phyloP scores from a whole-genome alignment of 2,113 vertebrate species.

The Paradoxurus hermaphroditus region DNA sequence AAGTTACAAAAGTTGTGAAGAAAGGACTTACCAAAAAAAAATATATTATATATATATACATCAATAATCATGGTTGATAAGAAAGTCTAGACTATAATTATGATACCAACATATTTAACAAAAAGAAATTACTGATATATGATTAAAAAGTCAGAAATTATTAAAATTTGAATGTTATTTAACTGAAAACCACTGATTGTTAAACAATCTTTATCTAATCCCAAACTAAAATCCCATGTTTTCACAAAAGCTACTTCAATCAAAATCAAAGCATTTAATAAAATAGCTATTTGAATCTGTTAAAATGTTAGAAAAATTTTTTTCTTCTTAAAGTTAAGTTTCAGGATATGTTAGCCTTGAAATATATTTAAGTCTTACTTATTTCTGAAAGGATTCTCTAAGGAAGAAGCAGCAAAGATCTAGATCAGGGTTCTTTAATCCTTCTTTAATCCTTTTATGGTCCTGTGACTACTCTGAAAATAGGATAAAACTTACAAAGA shows the following conservation, averaged over 20 bases:
- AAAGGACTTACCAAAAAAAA: slow-evolving; percentile 11
- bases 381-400: slow-evolving; percentile 24
- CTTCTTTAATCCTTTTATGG: background rate
- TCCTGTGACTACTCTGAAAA: slow-evolving; percentile 45
- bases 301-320: slow-evolving; percentile 4
- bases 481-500: slow-evolving; percentile 23
- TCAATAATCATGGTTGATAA: background rate
- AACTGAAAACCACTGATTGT: background rate
- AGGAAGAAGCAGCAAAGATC: slow-evolving; percentile 26
- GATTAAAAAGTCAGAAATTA: slow-evolving; percentile 30
- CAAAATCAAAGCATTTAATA: slow-evolving; percentile 19
- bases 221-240: slow-evolving; percentile 25
- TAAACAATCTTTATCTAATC: slow-evolving; percentile 38
- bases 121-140: slow-evolving; percentile 48
- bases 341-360: slow-evolving; percentile 2
- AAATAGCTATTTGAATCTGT: slow-evolving; percentile 30
- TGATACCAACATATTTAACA: slow-evolving; percentile 17
- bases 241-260: slow-evolving; percentile 40
- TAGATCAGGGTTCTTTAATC: slow-evolving; percentile 14
- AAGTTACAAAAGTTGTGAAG: background rate
- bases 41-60: background rate
- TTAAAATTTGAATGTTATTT: slow-evolving; percentile 30
- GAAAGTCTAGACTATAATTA: slow-evolving; percentile 53
- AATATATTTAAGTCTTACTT: slow-evolving; percentile 12
- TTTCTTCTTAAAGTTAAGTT: slow-evolving; percentile 35